phyloP scores from a whole-genome alignment of 2,888 invertebrate species.

The Cheiracanthium punctorium region DNA sequence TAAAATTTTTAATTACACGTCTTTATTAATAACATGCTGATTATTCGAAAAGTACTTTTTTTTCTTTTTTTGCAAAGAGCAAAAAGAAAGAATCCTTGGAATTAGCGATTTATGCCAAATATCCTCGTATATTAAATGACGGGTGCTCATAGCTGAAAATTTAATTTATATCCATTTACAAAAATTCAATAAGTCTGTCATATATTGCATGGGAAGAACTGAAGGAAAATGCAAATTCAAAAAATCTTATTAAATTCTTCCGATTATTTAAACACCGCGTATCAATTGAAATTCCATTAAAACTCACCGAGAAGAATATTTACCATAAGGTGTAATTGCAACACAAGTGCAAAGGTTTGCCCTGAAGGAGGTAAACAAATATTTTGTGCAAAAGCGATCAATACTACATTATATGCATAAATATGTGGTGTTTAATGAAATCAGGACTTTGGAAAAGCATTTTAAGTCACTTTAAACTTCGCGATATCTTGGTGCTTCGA shows the following conservation, averaged over 20 bases:
- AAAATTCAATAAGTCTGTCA: not conserved
- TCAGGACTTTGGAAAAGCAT: not conserved
- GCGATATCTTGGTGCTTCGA: no score
- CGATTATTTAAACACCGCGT: not conserved
- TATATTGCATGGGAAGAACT: not conserved
- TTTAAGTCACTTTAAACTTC: not conserved
- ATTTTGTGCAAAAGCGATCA: not conserved
- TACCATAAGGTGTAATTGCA: not conserved
- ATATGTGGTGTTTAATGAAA: not conserved
- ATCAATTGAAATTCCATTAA: slow-evolving; percentile 3
- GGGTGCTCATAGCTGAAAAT: not conserved
- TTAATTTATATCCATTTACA: not conserved
- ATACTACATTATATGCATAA: not conserved
- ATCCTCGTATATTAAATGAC: not conserved
- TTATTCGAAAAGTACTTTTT: no score
- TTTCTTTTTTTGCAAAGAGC: no score
- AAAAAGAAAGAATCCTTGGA: not conserved
- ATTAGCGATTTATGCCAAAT: not conserved
- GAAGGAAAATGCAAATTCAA: not conserved
- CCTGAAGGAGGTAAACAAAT: not conserved
- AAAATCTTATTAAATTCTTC: not conserved
- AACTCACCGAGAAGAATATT: not conserved
- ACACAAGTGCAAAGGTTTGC: not conserved
- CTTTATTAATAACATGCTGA: no score
- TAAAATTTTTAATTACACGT: no score